phyloP scores from a whole-genome alignment of 2,113 vertebrate genomes.

The Synchiropus splendidus region DNA sequence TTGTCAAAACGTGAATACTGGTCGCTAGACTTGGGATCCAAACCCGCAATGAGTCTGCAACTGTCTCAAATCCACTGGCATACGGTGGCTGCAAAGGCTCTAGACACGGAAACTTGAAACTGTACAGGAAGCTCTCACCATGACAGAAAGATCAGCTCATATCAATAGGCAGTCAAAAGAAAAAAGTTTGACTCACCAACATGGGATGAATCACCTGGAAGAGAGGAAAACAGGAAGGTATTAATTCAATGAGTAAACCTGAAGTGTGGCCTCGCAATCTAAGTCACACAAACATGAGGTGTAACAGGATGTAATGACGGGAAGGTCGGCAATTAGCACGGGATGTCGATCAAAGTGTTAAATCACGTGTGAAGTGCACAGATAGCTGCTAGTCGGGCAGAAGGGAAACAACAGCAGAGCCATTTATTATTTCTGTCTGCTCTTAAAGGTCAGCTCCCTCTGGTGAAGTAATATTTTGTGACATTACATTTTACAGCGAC shows the following conservation, averaged over 20 bases:
- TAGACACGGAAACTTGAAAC: background rate
- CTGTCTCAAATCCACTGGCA: no score
- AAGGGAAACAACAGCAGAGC: slow-evolving; percentile 9
- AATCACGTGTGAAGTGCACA: background rate
- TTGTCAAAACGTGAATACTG: no score
- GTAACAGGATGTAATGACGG: slow-evolving; percentile 1
- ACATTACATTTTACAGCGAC: no score
- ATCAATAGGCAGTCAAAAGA: no score
- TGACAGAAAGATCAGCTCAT: background rate
- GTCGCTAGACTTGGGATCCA: no score
- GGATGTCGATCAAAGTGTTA: slow-evolving; percentile 3
- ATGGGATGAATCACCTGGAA: slow-evolving; percentile 64
- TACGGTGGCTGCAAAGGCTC: no score
- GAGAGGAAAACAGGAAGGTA: background rate
- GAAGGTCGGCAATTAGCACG: slow-evolving; percentile 19
- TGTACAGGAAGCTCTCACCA: background rate
- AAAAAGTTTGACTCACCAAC: slow-evolving; percentile 50
- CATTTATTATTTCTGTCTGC: no score
- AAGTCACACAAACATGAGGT: slow-evolving; percentile 6
- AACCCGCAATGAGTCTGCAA: no score
- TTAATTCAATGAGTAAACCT: background rate
- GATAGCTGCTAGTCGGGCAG: slow-evolving; percentile 12
- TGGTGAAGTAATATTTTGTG: no score
- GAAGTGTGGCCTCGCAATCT: no score
- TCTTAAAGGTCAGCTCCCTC: no score